Conservation (phyloP, 1,140 invertebrate species). For the Heliconius nattereri region DNA sequence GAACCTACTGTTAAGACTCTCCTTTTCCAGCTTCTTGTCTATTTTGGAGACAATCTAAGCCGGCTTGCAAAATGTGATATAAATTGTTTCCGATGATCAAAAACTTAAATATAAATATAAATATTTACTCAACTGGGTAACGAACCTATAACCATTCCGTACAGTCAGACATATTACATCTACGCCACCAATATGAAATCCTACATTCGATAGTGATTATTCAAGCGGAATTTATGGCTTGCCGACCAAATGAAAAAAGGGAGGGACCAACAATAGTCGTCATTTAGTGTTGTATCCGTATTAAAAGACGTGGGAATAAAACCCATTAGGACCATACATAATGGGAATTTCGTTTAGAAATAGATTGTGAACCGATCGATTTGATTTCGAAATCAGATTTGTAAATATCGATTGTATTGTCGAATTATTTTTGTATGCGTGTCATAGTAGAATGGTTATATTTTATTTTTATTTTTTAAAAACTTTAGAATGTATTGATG, state of each 20-base stretch:
- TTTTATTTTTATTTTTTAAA: no score
- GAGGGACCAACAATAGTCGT: conserved; percentile 39
- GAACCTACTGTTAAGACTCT: no score
- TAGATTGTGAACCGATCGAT: conserved; percentile 3
- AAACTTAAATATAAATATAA: no score
- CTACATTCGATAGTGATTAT: conserved; percentile 43
- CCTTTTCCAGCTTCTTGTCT: no score
- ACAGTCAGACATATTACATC: neutral
- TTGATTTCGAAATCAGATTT: conserved; percentile 9
- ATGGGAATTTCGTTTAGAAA: conserved; percentile 14
- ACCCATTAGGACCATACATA: conserved; percentile 25
- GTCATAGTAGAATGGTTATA: neutral
- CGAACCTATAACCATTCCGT: no score
- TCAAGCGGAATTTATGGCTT: conserved; percentile 56
- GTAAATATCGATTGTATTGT: neutral
- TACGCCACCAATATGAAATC: conserved; percentile 22
- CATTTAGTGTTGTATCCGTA: conserved; percentile 36
- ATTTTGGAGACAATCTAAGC: no score
- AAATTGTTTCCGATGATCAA: no score
- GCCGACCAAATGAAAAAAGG: conserved; percentile 40
- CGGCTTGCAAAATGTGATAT: no score
- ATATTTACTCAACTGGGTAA: no score
- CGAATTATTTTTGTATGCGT: neutral
- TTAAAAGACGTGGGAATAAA: conserved; percentile 40
- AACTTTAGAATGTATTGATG: no score